phyloP scores from a whole-genome alignment of 2,888 invertebrate species.

The Balanococcus diminutus region DNA sequence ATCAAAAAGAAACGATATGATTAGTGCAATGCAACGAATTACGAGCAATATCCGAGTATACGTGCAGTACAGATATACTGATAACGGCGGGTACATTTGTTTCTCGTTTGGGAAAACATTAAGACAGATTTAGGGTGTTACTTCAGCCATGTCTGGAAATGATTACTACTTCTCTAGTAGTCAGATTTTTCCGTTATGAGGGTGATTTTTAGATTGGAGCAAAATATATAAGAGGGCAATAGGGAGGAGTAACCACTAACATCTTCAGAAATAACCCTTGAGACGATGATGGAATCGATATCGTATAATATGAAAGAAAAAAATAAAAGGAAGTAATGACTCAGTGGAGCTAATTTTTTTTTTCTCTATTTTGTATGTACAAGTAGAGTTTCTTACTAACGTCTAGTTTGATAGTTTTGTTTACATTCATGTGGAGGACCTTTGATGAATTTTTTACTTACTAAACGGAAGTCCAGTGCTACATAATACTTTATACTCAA shows the following conservation, averaged over 20 bases:
- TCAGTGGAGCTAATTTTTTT: background rate
- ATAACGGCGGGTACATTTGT: background rate
- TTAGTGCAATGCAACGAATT: no score
- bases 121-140: slow-evolving; percentile 10
- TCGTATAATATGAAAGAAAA: background rate
- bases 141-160: slow-evolving; percentile 38
- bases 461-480: no score
- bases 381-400: no score
- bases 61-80: background rate
- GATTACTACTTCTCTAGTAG: background rate
- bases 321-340: background rate
- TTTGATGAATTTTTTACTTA: no score
- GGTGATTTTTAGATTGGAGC: slow-evolving; percentile 29
- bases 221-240: background rate
- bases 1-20: no score
- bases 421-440: no score
- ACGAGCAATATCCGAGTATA: no score
- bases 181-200: slow-evolving; percentile 28
- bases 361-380: no score
- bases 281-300: background rate
- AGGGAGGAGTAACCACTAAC: slow-evolving; percentile 8
- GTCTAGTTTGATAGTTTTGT: no score
- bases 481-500: no score
- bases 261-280: slow-evolving; percentile 28
- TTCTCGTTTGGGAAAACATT: background rate